Evolutionary conservation across 2,113 vertebrate species (phyloP).

Genomic region (Neolamprologus hecqui): DNA sequence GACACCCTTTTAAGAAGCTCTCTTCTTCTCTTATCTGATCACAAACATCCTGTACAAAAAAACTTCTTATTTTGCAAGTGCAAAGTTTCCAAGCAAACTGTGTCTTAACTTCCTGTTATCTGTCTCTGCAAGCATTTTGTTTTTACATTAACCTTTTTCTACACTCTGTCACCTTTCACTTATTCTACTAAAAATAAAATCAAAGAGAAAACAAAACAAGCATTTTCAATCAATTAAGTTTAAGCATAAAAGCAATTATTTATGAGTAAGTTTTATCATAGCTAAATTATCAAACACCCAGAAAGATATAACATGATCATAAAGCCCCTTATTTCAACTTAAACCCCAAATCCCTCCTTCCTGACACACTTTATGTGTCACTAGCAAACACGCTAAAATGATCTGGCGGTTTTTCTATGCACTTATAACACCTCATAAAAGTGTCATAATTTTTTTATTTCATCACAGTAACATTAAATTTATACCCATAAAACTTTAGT

Average conservation of each 20-base stretch:
- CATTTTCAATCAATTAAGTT: neutral
- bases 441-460: neutral
- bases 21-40: neutral
- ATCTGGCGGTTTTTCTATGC: neutral
- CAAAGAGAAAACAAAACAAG: neutral
- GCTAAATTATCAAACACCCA: neutral
- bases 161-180: neutral
- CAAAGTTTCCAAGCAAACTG: neutral
- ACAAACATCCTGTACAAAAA: neutral
- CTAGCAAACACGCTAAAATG: neutral
- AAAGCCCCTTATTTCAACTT: neutral
- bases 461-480: neutral
- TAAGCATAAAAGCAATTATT: neutral
- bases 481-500: neutral
- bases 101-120: neutral
- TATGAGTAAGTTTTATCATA: neutral
- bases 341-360: neutral
- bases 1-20: neutral
- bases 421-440: neutral
- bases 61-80: rapidly evolving
- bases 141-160: neutral
- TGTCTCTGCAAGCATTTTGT: neutral
- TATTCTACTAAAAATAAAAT: neutral
- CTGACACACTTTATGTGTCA: neutral
- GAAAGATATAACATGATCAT: rapidly evolving